Conservation (phyloP, 2,797 vertebrate species). For the Philypnodon macrostomus region DNA sequence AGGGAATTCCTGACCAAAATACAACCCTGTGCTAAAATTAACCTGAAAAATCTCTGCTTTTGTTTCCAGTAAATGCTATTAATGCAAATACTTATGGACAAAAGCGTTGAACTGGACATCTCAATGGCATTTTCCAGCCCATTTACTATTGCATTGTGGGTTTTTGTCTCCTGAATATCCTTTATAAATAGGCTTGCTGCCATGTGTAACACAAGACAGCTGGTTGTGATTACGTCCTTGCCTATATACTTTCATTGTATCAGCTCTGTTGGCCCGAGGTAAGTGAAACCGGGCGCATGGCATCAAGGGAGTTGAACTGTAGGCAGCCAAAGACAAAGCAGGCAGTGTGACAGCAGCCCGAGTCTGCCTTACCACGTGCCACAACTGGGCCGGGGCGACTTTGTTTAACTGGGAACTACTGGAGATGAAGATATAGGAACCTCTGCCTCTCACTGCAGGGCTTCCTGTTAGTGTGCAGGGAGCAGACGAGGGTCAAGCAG, state of each 20-base stretch:
- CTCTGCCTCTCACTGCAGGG: constrained; percentile 29
- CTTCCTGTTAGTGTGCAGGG: constrained; percentile 49
- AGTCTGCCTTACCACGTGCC: constrained; percentile 39
- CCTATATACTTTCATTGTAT: constrained; percentile 73
- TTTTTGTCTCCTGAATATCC: constrained; percentile 41
- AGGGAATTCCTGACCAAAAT: constrained; percentile 71
- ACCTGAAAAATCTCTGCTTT: constrained; percentile 42
- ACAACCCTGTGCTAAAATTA: constrained; percentile 69
- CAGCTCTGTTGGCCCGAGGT: constrained; percentile 69
- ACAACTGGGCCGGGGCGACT: constrained; percentile 32
- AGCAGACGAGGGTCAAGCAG: constrained; percentile 37
- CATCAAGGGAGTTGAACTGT: constrained; percentile 67
- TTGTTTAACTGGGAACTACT: constrained; percentile 34
- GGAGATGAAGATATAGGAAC: constrained; percentile 44
- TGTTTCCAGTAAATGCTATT: constrained; percentile 35
- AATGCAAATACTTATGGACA: constrained; percentile 38
- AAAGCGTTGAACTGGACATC: constrained; percentile 24
- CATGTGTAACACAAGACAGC: constrained; percentile 67
- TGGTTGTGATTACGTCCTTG: constrained; percentile 74
- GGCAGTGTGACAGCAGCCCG: constrained; percentile 62
- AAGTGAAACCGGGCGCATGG: constrained; percentile 69
- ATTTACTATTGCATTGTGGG: constrained; percentile 46
- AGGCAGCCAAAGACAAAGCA: constrained; percentile 69
- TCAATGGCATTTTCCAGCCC: constrained; percentile 44
- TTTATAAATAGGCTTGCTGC: constrained; percentile 68